Base-by-base conservation (phyloP, 2,797 vertebrate genomes). In the Acipenser ruthenus region DNA sequence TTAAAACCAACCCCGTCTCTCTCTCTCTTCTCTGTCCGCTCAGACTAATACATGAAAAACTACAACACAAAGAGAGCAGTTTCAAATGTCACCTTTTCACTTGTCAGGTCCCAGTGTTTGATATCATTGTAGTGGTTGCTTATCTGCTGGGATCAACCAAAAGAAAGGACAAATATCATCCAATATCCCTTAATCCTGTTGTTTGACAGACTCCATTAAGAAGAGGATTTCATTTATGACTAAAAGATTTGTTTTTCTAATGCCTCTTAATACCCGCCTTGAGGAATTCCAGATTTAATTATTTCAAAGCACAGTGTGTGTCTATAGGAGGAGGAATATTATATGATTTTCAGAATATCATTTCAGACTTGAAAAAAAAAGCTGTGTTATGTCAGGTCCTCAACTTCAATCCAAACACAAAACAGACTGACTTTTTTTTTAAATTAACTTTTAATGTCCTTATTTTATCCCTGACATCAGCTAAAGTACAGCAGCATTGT, bases 151-250 rank as follows among this genome's bases (percentile, higher is more conserved):
- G 18, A 15, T 62, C 10, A 23, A 4, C 13, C 15, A 10, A 62
- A 18, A 48, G 18, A 11, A 62, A 62, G 13, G n/a, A 23, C 8
- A 18, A 23, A 48, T 62, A 62, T 62, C 62, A 62, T 62, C 60
- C n/a, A 62, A 62, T 23, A 2, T 62, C 9, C 9, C 60, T 8
- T 63, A 68, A 68, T 56, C 51, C 23, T 68, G 5, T 13, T 63
- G 61, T 68, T 63, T 58, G n/a, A 37, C n/a, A 49, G 23, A 63
- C 11, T 8, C 18, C 61, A 68, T 37, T n/a, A 63, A 10, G 7
- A 11, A 10, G 6, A 47, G 52, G n/a, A 9, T 63, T 9, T n/a
- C 3, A 4, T 23, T 51, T 55, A 11, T 55, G 51, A 13, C 6
- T 8, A 55, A 18, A 18, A n/a, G 61, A 47, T 37, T 47, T 13